Evolutionary conservation across 2,113 vertebrate genomes (phyloP), one percentile per base, ranked within the genome.

Genomic region (Aptenodytes patagonicus): DNA sequence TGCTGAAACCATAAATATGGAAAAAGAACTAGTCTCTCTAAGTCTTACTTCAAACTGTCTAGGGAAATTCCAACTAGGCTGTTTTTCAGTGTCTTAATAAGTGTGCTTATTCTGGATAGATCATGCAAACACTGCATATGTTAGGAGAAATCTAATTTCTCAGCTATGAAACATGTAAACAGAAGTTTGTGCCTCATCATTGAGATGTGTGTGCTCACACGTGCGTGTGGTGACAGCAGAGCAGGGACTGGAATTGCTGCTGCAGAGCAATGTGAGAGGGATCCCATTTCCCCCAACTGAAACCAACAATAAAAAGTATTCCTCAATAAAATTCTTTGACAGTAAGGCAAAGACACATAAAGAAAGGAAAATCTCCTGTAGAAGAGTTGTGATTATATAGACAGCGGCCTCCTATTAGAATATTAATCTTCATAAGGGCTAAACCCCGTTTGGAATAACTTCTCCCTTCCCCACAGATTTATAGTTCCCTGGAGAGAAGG

Each of bases 181-280:
- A 78, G 65, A 82, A 40, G 61, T 60, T 73, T 60, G 55, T 44
- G 25, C 36, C 66, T 83, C 29, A 57, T 77, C 40, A 36, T 2
- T 16, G 66, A 64, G 42, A n/a, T 13, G 38, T 20, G 36, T 16
- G 31, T 58, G 70, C 28, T 68, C 64, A 38, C 1, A 2, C 0
- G 0, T 1, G 0, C 2, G 0, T 40, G 42, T 51, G 25, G 34
- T 32, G 54, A 68, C 6, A 14, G 52, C 47, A 57, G n/a, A n/a
- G n/a, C 0, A 1, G 57, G 28, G 29, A 9, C 17, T 73, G 60
- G 26, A 40, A 38, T 22, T 0, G 2, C n/a, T 64, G 36, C 38
- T 87, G 77, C 62, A 61, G 52, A 58, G 54, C 14, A 47, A n/a
- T 54, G 65, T 1, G 1, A 61, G 46, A 32, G 19, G 10, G 15